Base-by-base conservation (phyloP, 2,113 vertebrate genomes). In the Microtus ochrogaster region DNA sequence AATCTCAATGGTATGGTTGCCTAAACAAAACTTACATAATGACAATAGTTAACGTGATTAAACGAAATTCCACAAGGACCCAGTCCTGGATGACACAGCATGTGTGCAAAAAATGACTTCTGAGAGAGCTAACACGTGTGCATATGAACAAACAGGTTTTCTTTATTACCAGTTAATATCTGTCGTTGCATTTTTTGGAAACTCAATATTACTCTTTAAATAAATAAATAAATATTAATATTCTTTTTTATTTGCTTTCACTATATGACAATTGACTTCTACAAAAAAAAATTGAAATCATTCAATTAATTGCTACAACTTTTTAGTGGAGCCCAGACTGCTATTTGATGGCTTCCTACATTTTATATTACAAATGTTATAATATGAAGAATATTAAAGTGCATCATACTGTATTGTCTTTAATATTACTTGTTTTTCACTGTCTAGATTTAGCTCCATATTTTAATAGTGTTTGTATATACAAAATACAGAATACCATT, bases 141-240 rank as follows among this genome's bases (percentile, higher is more conserved):
- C 16, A 52, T 52, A 33, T 78, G 47, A 49, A 33, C 76, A 52
- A 47, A 52, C 49, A 83, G 90, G 11, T 55, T 92, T 90, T 65
- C 12, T 58, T 95, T 93, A 22, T 68, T 39, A 36, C 44, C 39
- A 93, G 61, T 63, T 88, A 47, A 47, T 83, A 63, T 52, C 79
- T 39, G 24, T 78, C 70, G 21, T 63, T 91, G 44, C 91, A 36
- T 52, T 66, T 89, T 89, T 92, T 17, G 94, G 41, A 92, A 74
- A 88, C 17, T 36, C 74, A 87, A 47, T 12, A 79, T 39, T 44
- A 52, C 47, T 72, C 74, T 93, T 78, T 84, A 94, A 87, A 92
- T 92, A 83, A 84, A 77, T 68, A 30, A n/a, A 3, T 41, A 6
- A 7, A 19, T 92, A 73, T 26, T 89, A 70, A 33, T 68, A 55